Conservation (phyloP, 2,113 vertebrate genomes). For the Oreocharis arfaki region DNA sequence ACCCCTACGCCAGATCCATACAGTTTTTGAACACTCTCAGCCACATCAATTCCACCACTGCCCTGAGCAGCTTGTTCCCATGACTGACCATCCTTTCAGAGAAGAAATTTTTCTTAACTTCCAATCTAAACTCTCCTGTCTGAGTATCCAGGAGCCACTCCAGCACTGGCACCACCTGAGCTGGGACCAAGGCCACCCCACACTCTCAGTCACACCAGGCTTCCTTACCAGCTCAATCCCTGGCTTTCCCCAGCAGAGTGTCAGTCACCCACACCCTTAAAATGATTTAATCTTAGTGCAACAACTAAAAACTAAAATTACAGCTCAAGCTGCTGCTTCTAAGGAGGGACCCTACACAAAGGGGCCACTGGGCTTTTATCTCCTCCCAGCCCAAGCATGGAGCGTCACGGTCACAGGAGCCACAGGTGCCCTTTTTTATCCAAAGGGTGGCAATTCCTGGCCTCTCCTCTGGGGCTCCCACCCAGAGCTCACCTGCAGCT, state of each 20-base stretch:
- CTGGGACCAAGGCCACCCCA: too few species aligned
- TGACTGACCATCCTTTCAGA: not conserved
- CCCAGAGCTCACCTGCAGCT: not conserved
- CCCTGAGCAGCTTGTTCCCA: not conserved
- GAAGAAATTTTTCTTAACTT: not conserved
- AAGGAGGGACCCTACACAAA: accelerated
- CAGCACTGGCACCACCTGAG: not conserved
- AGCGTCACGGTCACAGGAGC: accelerated
- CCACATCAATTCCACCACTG: not conserved
- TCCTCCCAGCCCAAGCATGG: accelerated
- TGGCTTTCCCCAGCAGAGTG: not conserved
- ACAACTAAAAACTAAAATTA: not conserved
- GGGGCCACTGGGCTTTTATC: not conserved
- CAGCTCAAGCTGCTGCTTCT: not conserved
- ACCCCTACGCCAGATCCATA: not conserved
- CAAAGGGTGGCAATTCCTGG: not conserved
- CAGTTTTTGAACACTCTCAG: not conserved
- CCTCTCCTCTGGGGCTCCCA: not conserved
- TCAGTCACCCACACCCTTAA: not conserved
- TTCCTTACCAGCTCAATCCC: not conserved
- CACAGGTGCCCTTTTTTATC: not conserved
- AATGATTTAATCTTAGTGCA: not conserved
- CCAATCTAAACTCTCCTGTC: too few species aligned
- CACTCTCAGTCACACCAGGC: not conserved
- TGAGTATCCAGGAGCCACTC: accelerated